Percentiles rank a stretch among this genome's conserved stretches.
Conservation (phyloP, 2,888 invertebrate species). For the Julus scanicus region DNA sequence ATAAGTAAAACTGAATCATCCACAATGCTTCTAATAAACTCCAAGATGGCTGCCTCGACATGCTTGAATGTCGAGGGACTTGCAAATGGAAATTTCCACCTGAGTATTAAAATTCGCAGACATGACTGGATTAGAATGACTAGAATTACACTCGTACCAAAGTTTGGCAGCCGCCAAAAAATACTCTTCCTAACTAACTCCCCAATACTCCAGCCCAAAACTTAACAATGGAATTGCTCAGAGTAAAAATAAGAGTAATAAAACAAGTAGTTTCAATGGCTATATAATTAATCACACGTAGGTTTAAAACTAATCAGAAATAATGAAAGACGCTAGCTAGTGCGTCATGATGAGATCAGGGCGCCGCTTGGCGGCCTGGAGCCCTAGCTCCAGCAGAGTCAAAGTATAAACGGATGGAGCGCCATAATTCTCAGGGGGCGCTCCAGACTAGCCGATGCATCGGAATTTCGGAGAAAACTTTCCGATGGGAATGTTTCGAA, state of each 20-base stretch:
- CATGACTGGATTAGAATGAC: conserved; percentile 28
- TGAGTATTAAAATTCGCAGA: not conserved
- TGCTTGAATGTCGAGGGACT: not conserved
- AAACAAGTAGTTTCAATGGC: not conserved
- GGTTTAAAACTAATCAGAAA: not conserved
- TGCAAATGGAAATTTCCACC: not conserved
- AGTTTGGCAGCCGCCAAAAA: not conserved
- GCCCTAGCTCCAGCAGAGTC: not conserved
- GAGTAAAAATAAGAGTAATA: conserved; percentile 28
- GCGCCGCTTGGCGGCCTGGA: not conserved
- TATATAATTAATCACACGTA: not conserved
- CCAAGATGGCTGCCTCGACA: not conserved
- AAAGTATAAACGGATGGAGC: too few species aligned
- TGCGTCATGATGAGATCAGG: not conserved
- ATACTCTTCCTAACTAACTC: not conserved
- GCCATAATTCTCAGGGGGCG: not conserved
- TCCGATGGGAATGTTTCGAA: conserved; percentile 25
- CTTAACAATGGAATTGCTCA: conserved; percentile 13
- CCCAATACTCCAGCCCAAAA: not conserved
- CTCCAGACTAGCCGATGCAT: not conserved
- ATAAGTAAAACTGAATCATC: not conserved
- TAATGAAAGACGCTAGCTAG: not conserved
- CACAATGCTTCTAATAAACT: not conserved
- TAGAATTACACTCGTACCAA: conserved; percentile 25
- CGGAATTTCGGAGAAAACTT: not conserved